Evolutionary conservation across 64 coral and sea anemone species (phyloP).

Genomic region (Pocillopora verrucosa): DNA sequence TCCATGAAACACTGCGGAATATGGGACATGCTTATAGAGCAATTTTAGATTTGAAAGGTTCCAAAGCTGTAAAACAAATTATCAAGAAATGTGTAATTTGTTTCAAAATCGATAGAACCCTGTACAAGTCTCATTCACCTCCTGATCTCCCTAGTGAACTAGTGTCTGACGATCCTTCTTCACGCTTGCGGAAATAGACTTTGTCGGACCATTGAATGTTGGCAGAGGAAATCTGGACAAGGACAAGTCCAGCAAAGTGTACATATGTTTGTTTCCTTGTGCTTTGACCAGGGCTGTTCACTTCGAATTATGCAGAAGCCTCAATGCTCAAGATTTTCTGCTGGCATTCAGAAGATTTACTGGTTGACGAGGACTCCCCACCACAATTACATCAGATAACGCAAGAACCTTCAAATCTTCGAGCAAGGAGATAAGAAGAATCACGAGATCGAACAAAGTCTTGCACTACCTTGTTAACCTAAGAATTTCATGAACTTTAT

Average conservation of each 20-base stretch:
- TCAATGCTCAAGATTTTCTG: neutral
- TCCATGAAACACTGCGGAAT: conserved; percentile 37
- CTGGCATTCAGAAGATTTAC: neutral
- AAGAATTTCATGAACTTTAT: conserved; percentile 40
- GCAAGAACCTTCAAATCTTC: conserved; percentile 1
- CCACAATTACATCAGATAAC: neutral
- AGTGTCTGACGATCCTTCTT: neutral
- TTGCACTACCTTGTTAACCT: neutral
- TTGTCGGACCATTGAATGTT: neutral
- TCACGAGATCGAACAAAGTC: neutral
- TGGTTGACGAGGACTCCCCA: neutral
- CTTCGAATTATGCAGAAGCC: neutral
- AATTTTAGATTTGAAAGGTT: conserved; percentile 22
- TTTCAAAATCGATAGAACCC: neutral
- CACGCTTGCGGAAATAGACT: neutral
- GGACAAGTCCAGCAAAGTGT: neutral
- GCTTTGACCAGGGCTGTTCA: conserved; percentile 5
- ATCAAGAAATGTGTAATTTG: neutral
- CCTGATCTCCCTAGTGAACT: neutral
- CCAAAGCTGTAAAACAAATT: conserved; percentile 24
- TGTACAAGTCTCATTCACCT: neutral
- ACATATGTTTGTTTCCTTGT: conserved; percentile 17
- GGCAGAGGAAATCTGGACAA: neutral
- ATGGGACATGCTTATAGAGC: conserved; percentile 27
- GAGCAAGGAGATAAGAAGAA: neutral